Base-by-base conservation (phyloP, 2,113 vertebrate genomes). In the Hydrolagus affinis region DNA sequence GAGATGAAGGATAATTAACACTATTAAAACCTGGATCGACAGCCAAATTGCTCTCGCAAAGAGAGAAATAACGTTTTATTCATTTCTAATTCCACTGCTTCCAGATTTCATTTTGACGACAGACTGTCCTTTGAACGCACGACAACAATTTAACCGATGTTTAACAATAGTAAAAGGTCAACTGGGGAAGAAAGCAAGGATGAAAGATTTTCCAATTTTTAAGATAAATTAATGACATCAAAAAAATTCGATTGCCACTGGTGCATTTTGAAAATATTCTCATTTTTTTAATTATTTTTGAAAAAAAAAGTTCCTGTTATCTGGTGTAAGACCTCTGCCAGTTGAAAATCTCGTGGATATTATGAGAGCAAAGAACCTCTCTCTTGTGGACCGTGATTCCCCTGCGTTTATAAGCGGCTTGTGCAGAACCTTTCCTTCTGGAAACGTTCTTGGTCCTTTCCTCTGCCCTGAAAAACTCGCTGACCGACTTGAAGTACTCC, bases 401-500 rank as follows among this genome's bases (percentile, higher is more conserved):
- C 64, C 30, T 57, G 8, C 23, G 32, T 85, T 70, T 85, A 59
- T 60, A 14, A 1, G 44, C 44, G 17, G 30, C 8, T 2, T 8
- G 23, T 17, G 70, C 66, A 15, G 32, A 70, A 12, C 25, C 14
- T 72, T 85, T 85, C 32, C 68, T 69, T 85, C 19, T 71, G 17
- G 11, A 69, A 32, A 32, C 19, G 8, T 8, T 44, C 64, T 89
- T 89, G 88, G 89, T 88, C 85, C 87, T 91, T 85, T 95, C 94
- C 86, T 95, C 95, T 0, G 21, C 87, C 76, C 87, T 88, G 86
- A 97, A 92, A 90, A 98, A 98, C 85, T 96, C 94, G 0, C 86
- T 91, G 87, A 95, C 88, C 17, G 94, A 91, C 83, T 85, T 90
- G 85, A 97, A 95, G 86, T 93, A 97, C 12, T 96, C 95, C 89